phyloP scores from a whole-genome alignment of 2,797 vertebrate species.

The Squalus acanthias region DNA sequence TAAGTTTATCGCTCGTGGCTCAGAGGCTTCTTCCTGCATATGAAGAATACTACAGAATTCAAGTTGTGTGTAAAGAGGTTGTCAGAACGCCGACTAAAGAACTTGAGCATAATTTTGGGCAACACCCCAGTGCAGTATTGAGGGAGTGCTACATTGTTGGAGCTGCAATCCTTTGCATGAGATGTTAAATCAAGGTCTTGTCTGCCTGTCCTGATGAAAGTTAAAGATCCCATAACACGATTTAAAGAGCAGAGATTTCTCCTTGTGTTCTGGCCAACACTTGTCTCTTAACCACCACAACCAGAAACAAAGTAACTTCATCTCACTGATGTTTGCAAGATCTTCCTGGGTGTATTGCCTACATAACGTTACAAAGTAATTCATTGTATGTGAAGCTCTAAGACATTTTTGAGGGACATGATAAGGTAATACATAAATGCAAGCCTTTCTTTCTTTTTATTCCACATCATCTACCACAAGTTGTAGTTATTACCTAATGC shows the following conservation, averaged over 20 bases:
- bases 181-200: background rate
- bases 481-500: too few relatives aligned
- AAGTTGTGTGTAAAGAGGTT: background rate
- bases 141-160: too few relatives aligned
- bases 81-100: background rate
- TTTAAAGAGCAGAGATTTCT: background rate
- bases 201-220: background rate
- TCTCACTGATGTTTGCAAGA: background rate
- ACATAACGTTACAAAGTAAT: too few relatives aligned
- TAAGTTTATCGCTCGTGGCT: background rate
- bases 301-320: background rate
- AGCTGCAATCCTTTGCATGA: background rate
- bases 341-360: background rate
- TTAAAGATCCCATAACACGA: background rate
- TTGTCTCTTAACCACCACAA: background rate
- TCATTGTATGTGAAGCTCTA: too few relatives aligned
- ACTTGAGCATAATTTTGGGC: background rate
- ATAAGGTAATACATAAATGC: too few relatives aligned
- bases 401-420: too few relatives aligned
- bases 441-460: too few relatives aligned
- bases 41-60: background rate
- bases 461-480: too few relatives aligned
- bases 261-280: background rate
- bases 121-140: background rate
- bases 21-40: background rate